A percentile compares a stretch with the other conserved stretches of the same genome.
phyloP scores from a whole-genome alignment of 2,113 vertebrate species.

The Saimiri boliviensis region DNA sequence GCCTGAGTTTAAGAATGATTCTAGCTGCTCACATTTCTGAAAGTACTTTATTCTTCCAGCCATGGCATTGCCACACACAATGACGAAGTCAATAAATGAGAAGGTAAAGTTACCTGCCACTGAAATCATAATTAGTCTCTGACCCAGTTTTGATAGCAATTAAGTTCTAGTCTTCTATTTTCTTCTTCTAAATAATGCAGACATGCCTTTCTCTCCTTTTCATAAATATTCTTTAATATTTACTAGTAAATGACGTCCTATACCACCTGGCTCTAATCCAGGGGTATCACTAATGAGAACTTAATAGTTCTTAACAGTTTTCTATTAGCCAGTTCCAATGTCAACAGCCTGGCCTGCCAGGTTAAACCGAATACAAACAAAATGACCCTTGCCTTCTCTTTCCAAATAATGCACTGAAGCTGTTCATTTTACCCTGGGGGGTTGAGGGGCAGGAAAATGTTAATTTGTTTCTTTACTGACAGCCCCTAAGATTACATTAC shows the following conservation, averaged over 20 bases:
- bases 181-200: slow-evolving; percentile 90
- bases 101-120: slow-evolving; percentile 87
- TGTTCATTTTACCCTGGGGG: neutral
- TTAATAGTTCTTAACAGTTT: slow-evolving; percentile 63
- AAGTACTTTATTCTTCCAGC: slow-evolving; percentile 87
- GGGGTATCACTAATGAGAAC: slow-evolving; percentile 48
- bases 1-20: slow-evolving; percentile 91
- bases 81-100: slow-evolving; percentile 85
- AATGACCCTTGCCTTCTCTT: neutral
- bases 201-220: slow-evolving; percentile 52
- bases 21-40: slow-evolving; percentile 92
- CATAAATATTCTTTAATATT: slow-evolving; percentile 60
- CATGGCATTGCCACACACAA: slow-evolving; percentile 90
- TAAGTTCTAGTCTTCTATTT: slow-evolving; percentile 78
- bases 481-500: neutral
- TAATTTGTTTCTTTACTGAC: slow-evolving; percentile 40
- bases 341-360: slow-evolving; percentile 49
- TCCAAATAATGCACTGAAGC: neutral
- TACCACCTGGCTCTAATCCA: slow-evolving; percentile 44
- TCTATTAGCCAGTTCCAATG: slow-evolving; percentile 46
- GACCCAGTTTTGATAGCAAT: slow-evolving; percentile 91
- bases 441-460: neutral
- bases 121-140: slow-evolving; percentile 85
- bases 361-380: slow-evolving; percentile 55
- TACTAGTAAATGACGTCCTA: slow-evolving; percentile 56